Percentiles rank a stretch among this genome's conserved stretches.
phyloP scores from a whole-genome alignment of 2,797 vertebrate species.

The Lithobates pipiens region DNA sequence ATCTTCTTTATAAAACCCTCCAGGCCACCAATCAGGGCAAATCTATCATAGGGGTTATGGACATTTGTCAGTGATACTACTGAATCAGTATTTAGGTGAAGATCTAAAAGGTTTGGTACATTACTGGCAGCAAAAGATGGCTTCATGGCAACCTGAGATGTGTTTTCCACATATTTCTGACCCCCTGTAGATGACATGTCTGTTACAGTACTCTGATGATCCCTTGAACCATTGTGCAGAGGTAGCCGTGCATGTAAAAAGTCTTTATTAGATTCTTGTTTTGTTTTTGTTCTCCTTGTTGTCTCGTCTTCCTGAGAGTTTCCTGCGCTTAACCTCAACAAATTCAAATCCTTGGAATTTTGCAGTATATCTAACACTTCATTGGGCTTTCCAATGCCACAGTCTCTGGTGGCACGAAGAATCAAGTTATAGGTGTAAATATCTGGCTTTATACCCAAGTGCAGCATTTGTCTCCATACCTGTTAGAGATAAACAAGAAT shows the following conservation, averaged over 20 bases:
- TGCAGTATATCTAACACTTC: slow-evolving; percentile 81
- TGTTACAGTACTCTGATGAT: neutral
- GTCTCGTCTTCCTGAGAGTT: neutral
- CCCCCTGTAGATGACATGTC: accelerated
- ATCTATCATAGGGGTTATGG: slow-evolving; percentile 73
- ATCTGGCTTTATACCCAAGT: slow-evolving; percentile 80
- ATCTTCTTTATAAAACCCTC: slow-evolving; percentile 87
- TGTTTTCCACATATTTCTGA: neutral
- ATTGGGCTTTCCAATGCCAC: slow-evolving; percentile 81
- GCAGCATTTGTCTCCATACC: slow-evolving; percentile 93
- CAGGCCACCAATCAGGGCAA: slow-evolving; percentile 84
- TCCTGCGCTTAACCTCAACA: neutral
- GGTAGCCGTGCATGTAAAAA: slow-evolving; percentile 83
- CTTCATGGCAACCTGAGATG: neutral
- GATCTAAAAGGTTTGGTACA: slow-evolving; percentile 83
- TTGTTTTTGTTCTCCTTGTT: neutral
- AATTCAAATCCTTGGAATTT: slow-evolving; percentile 41
- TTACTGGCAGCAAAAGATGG: neutral
- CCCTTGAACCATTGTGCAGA: slow-evolving; percentile 60
- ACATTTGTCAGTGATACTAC: slow-evolving; percentile 82
- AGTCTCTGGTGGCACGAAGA: slow-evolving; percentile 86
- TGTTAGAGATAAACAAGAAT: slow-evolving; percentile 63
- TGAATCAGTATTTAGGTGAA: neutral
- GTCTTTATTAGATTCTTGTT: slow-evolving; percentile 75
- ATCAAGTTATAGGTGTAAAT: slow-evolving; percentile 86